Evolutionary conservation across 1,140 invertebrate genomes (phyloP), one percentile per base, ranked within the genome.

Genomic region (Triops longicaudatus): DNA sequence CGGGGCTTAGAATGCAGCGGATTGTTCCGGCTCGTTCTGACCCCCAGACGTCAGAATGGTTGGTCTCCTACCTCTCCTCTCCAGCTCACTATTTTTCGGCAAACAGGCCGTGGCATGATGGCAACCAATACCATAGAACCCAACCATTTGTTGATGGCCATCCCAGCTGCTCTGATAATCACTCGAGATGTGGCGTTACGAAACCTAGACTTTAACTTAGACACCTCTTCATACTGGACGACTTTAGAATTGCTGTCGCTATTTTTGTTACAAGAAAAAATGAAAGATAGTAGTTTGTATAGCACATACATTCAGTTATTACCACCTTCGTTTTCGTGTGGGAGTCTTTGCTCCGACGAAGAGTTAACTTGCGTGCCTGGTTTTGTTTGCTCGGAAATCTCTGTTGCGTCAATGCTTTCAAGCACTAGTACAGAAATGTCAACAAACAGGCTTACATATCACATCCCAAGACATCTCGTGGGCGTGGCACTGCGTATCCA

Each of bases 101-200:
- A 80, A 5, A 83, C 82, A 76, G 84, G 84, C 5, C 76, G 84
- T 78, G 84, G 84, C n/a, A 73, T 85, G 27, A 82, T 83, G 81
- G 81, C 84, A 26, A 80, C 78, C 72, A 79, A 76, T 14, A 26
- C 71, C 14, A 77, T 85, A 1, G 26, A 63, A 22, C 22, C 81
- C 73, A 83, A 82, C 14, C 81, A 83, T 75, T 43, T 80, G 26
- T 79, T 85, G 31, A 76, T 85, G 22, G 80, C 81, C 41, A 79
- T 85, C 37, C 84, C 84, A 26, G 73, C 80, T 75, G 74, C 77
- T 63, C 78, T 83, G 22, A 80, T 85, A 1, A 82, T 85, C 11
- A 84, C 84, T 7, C 78, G 79, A 17, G 63, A 78, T 27, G 79
- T 76, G 73, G 81, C 81, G 1, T 77, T 84, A 26, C 72, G 78